A percentile compares a stretch with the other conserved stretches of the same genome.
These are phyloP conservation scores for Megalops atlanticus DNA, from an alignment of 2,113 vertebrate genomes.

Conservation along the genomic window DNA sequence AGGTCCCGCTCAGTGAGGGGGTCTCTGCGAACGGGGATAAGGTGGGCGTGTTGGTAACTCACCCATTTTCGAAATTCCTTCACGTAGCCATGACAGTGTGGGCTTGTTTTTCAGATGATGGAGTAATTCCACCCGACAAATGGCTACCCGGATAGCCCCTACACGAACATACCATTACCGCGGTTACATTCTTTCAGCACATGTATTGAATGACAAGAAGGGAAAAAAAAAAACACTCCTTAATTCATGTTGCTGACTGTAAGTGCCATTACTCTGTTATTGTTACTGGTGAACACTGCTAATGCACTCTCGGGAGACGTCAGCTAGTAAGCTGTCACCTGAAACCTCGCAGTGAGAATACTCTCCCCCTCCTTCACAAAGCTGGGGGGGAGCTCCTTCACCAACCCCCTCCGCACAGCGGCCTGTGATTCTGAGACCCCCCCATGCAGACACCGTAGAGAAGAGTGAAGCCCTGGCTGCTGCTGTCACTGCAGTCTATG, in stretches of 20 bases:
- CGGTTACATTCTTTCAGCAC: conserved; percentile 3
- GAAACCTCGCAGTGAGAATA: conserved; percentile 23
- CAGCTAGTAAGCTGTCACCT: conserved; percentile 14
- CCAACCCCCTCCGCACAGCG: not conserved
- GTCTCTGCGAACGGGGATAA: conserved; percentile 30
- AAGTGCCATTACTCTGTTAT: conserved; percentile 32
- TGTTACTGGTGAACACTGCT: conserved; percentile 20
- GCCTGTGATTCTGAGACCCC: too few relatives aligned
- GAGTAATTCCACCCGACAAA: not conserved
- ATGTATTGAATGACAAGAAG: conserved; percentile 31
- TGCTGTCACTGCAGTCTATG: too few relatives aligned
- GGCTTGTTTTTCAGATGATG: not conserved
- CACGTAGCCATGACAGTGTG: conserved; percentile 1
- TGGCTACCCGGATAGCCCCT: not conserved
- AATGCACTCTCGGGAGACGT: conserved; percentile 11
- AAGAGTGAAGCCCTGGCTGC: too few relatives aligned
- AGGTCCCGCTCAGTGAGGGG: conserved; percentile 9
- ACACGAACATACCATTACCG: not conserved
- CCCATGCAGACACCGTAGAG: too few relatives aligned
- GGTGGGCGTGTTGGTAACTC: not conserved
- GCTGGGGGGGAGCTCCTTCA: not conserved
- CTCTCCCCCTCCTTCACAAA: not conserved
- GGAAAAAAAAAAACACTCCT: conserved; percentile 16
- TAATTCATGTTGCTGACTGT: not conserved
- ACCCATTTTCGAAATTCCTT: conserved; percentile 37